Base-by-base conservation (phyloP, 1,140 invertebrate genomes). In the Bombyx mandarina region DNA sequence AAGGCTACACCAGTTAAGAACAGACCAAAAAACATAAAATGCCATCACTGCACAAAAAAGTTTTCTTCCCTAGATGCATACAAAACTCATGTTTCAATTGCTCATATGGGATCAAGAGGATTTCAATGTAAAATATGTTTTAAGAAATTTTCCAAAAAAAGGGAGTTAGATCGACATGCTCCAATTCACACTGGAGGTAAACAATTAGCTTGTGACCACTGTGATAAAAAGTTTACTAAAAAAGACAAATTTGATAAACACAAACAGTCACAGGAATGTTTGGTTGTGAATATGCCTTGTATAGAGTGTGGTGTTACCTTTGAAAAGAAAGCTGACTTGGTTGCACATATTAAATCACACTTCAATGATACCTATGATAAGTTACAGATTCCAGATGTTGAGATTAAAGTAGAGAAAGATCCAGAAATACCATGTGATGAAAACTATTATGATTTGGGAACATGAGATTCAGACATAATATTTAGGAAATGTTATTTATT, bases 231-330 rank as follows among this genome's bases (percentile, higher is more conserved):
- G 57, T 93, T 93, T 66, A 91, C 89, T 42, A 88, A 90, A 12
- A 92, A 91, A 62, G 92, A 93, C 65, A 92, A 93, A 73, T 73
- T 93, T 58, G 89, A 91, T 18, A 87, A 91, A 18, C 92, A 93
- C 77, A 89, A 90, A 70, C 69, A 90, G 56, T 91, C 90, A 62
- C 91, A 91, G 63, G 90, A 91, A 56, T 89, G 88, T 60, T 64
- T 79, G 62, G 83, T 85, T 68, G 79, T 85, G 63, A 86, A 88
- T 69, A 90, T 88, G 73, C 86, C 87, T 47, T 91, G 90, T 63
- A 80, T 88, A 49, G 86, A 90, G 58, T 91, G 90, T 71, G 82
- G 89, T 63, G 88, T 89, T 35, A 88, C 81, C 12, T 91, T 91
- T 73, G 77, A 88, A 44, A 88, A 89, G 46, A 90, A 90, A 71